These are phyloP conservation scores for Drosophila sordidula DNA, from an alignment of 2,888 invertebrate species.

Conservation along the genomic window DNA sequence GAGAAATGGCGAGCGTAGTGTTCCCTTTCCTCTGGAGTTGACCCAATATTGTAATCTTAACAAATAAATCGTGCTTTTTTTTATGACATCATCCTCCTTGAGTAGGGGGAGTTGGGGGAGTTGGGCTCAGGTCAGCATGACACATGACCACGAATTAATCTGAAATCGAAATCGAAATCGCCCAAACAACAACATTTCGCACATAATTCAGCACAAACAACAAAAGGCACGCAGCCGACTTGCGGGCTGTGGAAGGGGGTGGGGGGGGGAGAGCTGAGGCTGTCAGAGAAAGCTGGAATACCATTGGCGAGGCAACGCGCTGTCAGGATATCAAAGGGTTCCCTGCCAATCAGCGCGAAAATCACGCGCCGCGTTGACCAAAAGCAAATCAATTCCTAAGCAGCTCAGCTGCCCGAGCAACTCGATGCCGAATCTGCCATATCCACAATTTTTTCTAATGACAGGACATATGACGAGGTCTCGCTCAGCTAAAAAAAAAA, in stretches of 20 bases:
- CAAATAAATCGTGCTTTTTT: slow-evolving; percentile 48
- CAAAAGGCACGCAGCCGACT: slow-evolving; percentile 45
- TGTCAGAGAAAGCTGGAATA: slow-evolving; percentile 16
- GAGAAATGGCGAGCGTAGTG: not conserved
- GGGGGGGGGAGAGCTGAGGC: too few species aligned
- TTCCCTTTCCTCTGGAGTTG: slow-evolving; percentile 1
- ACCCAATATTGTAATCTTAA: slow-evolving; percentile 38
- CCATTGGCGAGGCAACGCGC: slow-evolving; percentile 29
- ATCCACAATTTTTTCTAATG: slow-evolving; percentile 72
- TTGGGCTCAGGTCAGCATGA: slow-evolving; percentile 33
- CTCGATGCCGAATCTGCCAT: slow-evolving; percentile 37
- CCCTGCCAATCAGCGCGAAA: slow-evolving; percentile 58
- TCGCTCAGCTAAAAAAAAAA: not conserved
- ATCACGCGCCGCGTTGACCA: slow-evolving; percentile 64
- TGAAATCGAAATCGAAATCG: slow-evolving; percentile 66
- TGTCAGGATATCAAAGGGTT: slow-evolving; percentile 52
- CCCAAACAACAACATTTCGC: slow-evolving; percentile 49
- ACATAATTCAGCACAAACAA: slow-evolving; percentile 67
- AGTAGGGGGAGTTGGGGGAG: not conserved
- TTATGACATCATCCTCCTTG: slow-evolving; percentile 27
- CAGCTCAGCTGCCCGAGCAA: slow-evolving; percentile 44
- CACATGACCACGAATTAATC: slow-evolving; percentile 64
- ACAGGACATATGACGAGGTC: slow-evolving; percentile 64
- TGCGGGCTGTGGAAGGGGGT: too few species aligned
- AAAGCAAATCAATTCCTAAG: slow-evolving; percentile 46